Evolutionary conservation across 2,888 invertebrate species (phyloP).

Genomic region (Cephus runcator): DNA sequence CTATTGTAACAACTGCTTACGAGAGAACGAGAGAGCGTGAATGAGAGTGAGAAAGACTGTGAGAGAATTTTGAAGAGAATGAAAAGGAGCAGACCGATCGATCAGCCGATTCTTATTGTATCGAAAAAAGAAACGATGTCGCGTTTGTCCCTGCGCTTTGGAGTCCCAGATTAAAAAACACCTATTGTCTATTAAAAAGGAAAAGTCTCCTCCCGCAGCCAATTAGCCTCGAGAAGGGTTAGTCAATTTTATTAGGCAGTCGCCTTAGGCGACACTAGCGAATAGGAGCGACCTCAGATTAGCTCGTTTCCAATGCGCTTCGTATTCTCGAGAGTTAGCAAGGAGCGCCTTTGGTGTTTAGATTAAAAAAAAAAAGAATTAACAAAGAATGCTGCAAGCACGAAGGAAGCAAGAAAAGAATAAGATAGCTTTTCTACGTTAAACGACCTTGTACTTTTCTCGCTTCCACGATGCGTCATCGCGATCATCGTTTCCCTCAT

Average conservation of each 20-base stretch:
- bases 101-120: not conserved
- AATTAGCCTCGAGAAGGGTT: not conserved
- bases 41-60: not conserved
- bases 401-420: not conserved
- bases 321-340: not conserved
- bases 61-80: not conserved
- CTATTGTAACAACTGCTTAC: conserved; percentile 48
- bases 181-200: not conserved
- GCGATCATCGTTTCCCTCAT: not conserved
- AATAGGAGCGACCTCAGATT: not conserved
- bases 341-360: not conserved
- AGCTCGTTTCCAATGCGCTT: not conserved
- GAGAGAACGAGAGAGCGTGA: conserved; percentile 4
- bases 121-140: not conserved
- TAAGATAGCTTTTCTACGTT: not conserved
- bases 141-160: not conserved
- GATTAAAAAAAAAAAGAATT: not conserved
- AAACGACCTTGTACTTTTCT: not conserved
- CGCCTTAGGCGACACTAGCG: not conserved
- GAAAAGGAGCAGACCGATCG: not conserved
- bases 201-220: not conserved
- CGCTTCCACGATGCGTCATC: not conserved
- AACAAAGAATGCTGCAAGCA: not conserved
- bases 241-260: not conserved
- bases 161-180: not conserved